Base-by-base conservation (phyloP, 1,140 invertebrate species). In the Drosophila sturtevanti region DNA sequence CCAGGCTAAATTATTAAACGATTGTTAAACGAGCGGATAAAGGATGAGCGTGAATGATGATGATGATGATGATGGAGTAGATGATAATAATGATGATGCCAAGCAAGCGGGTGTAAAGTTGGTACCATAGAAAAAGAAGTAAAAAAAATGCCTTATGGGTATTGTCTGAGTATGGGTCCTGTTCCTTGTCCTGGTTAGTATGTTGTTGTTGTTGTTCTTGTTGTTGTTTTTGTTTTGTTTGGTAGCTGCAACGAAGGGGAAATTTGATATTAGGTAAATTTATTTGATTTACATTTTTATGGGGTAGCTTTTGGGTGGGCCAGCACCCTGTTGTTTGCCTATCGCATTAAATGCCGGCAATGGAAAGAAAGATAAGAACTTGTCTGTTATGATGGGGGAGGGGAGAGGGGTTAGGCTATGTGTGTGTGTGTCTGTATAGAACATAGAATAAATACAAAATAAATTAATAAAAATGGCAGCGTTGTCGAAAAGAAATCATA, bases 241-340 rank as follows among this genome's bases (percentile, higher is more conserved):
- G 67, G 61, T 56, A 60, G 67, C 77, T 69, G 79, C 76, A 75
- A 11, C 55, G 54, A 77, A 87, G 79, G 84, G 84, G 84, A 89
- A 89, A 89, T 89, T 89, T 89, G 84, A 89, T 89, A 89, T 89
- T 89, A 89, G 84, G 79, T 89, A 89, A 89, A 89, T 89, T 89
- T 89, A 89, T 89, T 89, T 89, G 84, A 89, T 89, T 89, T 89
- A 89, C 84, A 89, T 89, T 89, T 89, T 89, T 89, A 89, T 89
- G 72, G 84, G 79, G 77, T 86, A 81, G 72, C 67, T 72, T 24
- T 60, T 75, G 54, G 60, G 61, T 58, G 66, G 54, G 31, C n/a
- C n/a, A n/a, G n/a, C 41, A 5, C 56, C 63, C 58, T 68, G 69
- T 72, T 79, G 73, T 82, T 79, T 79, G 79, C 84, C 89, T 89